Conservation (phyloP, 2,888 invertebrate genomes). For the Muschampia plurimacula region DNA sequence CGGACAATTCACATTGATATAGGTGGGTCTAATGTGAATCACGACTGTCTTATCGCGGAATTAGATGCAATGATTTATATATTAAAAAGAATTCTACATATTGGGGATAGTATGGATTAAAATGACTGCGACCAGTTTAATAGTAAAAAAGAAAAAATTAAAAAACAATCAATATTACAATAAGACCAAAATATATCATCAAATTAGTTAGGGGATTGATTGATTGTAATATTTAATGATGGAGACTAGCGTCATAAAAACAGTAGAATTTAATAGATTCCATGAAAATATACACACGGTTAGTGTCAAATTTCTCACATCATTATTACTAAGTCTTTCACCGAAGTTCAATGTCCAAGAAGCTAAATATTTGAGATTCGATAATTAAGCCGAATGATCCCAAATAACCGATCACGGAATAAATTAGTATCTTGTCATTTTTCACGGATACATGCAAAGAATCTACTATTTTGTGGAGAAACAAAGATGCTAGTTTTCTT, state of each 20-base stretch:
- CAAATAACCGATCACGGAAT: slow-evolving; percentile 71
- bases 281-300: slow-evolving; percentile 8
- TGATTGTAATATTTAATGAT: no score
- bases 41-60: not conserved
- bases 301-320: slow-evolving; percentile 34
- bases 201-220: no score
- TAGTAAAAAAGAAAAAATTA: not conserved
- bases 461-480: slow-evolving; percentile 71
- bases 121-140: not conserved
- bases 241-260: no score
- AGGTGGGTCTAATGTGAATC: slow-evolving; percentile 20
- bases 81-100: not conserved
- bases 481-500: slow-evolving; percentile 48
- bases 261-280: slow-evolving; percentile 2
- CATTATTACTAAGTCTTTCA: slow-evolving; percentile 40
- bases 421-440: slow-evolving; percentile 76
- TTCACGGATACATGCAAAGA: slow-evolving; percentile 75
- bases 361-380: slow-evolving; percentile 73
- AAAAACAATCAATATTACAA: not conserved
- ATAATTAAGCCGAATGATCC: slow-evolving; percentile 71
- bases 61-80: not conserved
- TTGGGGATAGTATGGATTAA: not conserved
- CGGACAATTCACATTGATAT: no score
- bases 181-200: not conserved
- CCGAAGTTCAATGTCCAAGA: slow-evolving; percentile 62